Evolutionary conservation across 2,113 vertebrate species (phyloP), one percentile per base, ranked within the genome.

Genomic region (Anhinga rufa): DNA sequence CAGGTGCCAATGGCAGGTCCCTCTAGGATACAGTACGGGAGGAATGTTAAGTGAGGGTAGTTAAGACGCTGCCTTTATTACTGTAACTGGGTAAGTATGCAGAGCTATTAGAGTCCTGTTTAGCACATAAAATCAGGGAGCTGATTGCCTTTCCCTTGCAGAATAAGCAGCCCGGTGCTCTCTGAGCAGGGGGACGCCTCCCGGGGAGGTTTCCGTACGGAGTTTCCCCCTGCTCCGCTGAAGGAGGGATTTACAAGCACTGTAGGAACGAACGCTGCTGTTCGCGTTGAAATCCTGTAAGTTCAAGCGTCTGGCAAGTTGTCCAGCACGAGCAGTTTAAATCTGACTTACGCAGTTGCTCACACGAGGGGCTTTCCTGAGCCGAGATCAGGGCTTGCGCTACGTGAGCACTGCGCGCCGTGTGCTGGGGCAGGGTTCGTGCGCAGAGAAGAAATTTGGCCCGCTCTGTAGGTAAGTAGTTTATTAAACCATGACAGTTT

Each of bases 401-500:
- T 20, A 2, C 2, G 1, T 0, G 31, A 9, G 44, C 3, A 0
- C 61, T 7, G 68, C 25, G 2, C 42, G 3, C 13, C 14, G 2
- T 3, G 15, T 2, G 7, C 26, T 6, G 18, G 38, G 55, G n/a
- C 34, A 29, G 28, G 49, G 24, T 29, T 64, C 1, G 9, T 19
- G 4, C 68, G 40, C 3, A 1, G 52, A 24, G 44, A 13, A 22
- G 18, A 22, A 44, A 29, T 28, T 40, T 21, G 26, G 10, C 81
- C 54, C n/a, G 1, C 57, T n/a, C 57, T 54, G 46, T 16, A 38
- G 44, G 18, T 24, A 14, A 0, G 0, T 2, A 9, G 12, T 20
- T 92, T 51, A 57, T 88, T 81, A 88, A 78, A 82, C 70, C 61
- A 11, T 42, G 76, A 38, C 61, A 80, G 61, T 49, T 42, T 61